phyloP scores from a whole-genome alignment of 2,113 vertebrate species.

The Sinosuthora webbiana region DNA sequence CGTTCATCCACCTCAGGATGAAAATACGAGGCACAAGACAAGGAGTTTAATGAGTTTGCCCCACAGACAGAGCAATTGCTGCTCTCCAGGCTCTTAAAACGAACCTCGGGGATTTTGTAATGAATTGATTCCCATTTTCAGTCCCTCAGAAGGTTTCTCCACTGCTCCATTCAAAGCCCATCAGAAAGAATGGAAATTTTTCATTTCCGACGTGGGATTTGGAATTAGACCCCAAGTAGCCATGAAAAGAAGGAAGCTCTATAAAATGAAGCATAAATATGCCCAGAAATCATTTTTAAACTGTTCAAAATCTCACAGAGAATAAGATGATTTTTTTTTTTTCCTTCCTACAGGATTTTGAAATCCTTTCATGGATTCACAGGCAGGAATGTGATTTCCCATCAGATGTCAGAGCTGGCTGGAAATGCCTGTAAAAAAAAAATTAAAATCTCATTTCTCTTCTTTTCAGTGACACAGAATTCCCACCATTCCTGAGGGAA shows the following conservation, averaged over 20 bases:
- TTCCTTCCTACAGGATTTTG: not conserved
- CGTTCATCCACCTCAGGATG: not conserved
- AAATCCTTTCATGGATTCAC: not conserved
- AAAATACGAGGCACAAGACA: not conserved
- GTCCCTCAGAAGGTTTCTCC: not conserved
- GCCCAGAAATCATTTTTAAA: not conserved
- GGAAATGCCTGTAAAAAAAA: not conserved
- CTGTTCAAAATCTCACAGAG: not conserved
- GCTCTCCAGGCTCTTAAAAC: not conserved
- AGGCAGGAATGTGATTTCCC: not conserved
- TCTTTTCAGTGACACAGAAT: not conserved
- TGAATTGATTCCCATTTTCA: slow-evolving; percentile 11
- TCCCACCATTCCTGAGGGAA: not conserved
- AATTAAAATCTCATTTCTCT: not conserved
- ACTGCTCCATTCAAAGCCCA: not conserved
- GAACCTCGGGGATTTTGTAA: not conserved
- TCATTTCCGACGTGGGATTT: not conserved
- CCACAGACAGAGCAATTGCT: not conserved
- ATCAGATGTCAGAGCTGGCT: not conserved
- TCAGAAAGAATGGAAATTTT: not conserved
- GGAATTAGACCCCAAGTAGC: not conserved
- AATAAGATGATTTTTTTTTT: not conserved
- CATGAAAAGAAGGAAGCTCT: not conserved
- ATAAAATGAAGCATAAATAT: not conserved
- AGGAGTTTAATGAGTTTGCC: not conserved